Conservation (phyloP, 2,888 invertebrate genomes). For the Lasius platythorax region DNA sequence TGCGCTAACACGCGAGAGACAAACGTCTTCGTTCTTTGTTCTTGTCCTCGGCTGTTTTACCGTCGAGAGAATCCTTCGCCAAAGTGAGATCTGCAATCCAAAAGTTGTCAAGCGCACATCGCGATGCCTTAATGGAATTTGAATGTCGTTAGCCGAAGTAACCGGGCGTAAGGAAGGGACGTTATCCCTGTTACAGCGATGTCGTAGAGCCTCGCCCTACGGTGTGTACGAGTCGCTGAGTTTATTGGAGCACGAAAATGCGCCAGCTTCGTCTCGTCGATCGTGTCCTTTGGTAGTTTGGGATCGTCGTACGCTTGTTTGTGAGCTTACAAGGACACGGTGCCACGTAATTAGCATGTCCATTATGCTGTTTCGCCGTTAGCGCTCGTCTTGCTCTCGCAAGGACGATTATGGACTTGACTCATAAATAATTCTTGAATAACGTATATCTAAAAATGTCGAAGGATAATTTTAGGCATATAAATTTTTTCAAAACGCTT, state of each 20-base stretch:
- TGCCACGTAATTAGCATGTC: slow-evolving; percentile 15
- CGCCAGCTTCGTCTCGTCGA: slow-evolving; percentile 55
- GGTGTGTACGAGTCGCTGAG: slow-evolving; percentile 30
- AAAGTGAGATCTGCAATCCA: slow-evolving; percentile 72
- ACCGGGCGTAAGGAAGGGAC: slow-evolving; percentile 81
- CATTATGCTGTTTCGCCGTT: background rate
- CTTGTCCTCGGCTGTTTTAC: background rate
- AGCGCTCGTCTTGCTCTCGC: background rate
- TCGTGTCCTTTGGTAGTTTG: slow-evolving; percentile 33
- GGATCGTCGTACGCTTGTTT: slow-evolving; percentile 4
- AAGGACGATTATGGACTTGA: background rate
- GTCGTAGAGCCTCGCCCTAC: slow-evolving; percentile 59
- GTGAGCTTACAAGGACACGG: background rate
- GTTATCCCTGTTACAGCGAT: slow-evolving; percentile 80
- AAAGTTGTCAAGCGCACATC: slow-evolving; percentile 79
- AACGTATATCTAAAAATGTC: background rate
- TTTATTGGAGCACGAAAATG: slow-evolving; percentile 73
- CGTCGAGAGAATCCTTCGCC: slow-evolving; percentile 42
- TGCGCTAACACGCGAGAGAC: background rate
- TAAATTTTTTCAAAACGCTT: background rate
- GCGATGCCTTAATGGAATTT: slow-evolving; percentile 81
- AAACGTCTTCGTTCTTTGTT: background rate
- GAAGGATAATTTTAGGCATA: background rate
- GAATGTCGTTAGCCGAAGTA: slow-evolving; percentile 83
- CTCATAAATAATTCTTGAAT: background rate